Evolutionary conservation across 2,888 invertebrate species (phyloP), one percentile per base, ranked within the genome.

Genomic region (Merodon equestris): DNA sequence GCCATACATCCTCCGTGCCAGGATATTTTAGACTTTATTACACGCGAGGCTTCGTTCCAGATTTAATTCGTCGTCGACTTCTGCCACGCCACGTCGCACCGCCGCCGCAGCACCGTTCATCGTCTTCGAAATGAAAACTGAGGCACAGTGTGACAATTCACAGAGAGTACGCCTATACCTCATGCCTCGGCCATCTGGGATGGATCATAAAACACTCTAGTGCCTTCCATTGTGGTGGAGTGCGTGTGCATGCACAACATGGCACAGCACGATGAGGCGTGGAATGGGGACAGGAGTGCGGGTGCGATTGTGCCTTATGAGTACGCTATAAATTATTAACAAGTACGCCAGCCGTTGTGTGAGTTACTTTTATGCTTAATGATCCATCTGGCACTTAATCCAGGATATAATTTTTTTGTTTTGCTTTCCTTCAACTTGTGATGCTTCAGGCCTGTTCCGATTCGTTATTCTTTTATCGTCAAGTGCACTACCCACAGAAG

Each of bases 341-440:
- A 79, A 79, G 79, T 79, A 58, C 56, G 74, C 60, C 79, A 79
- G 71, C 73, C 63, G 63, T 79, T 79, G 73, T 79, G 67, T 73
- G 73, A 79, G 68, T 68, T 79, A 79, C 77, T 73, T 79, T 79
- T 79, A 79, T 74, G 79, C 74, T 79, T 79, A 79, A 79, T 79
- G 79, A 79, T 79, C 79, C 79, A 74, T 79, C 74, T 79, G 79
- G 68, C 74, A 79, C 79, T 79, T 79, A 79, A 79, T 79, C 79
- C 68, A 74, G 74, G 74, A 74, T 79, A 79, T 68, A 74, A 40
- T 68, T 79, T 40, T 58, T 72, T 64, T 67, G 48, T 60, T 60
- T 56, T 15, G 2, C 2, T 13, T 13, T 44, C 53, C 36, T 14
- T 60, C 50, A 17, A 51, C 36, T n/a, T n/a, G n/a, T n/a, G n/a